Base-by-base conservation (phyloP, 2,113 vertebrate genomes). In the Phrynosoma platyrhinos region DNA sequence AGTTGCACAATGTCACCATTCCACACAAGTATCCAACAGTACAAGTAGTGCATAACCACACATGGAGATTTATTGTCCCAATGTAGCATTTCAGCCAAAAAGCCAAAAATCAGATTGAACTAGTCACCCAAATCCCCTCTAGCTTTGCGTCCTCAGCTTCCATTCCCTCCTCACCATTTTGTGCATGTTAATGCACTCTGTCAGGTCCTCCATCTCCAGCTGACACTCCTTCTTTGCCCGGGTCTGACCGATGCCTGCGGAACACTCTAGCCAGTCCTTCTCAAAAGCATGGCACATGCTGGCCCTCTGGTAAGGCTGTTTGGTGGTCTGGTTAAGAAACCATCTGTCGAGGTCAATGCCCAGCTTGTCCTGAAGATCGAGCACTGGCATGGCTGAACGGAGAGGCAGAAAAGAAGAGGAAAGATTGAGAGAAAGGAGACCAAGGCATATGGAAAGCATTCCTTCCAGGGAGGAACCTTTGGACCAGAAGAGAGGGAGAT, bases 251-350 rank as follows among this genome's bases (percentile, higher is more conserved):
- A 99, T 98, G 81, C 97, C 98, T 78, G 97, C 95, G 1, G 96
- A 16, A 21, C 98, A 99, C 64, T 99, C 98, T 9, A 99, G 94
- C 98, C 98, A 99, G 79, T 99, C 98, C 91, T 98, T 99, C 94
- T 99, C 98, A 87, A 99, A 99, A 66, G 97, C 97, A 58, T 99
- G 98, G 91, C 99, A 99, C 71, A 90, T 85, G 0, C 85, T 0
- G 0, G 97, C 91, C 1, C 75, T 83, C 25, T 94, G 88, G 86
- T 94, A 2, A 0, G 98, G 98, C 94, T 99, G 98, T 21, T 94
- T 20, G 1, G 86, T 89, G 42, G 97, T 98, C 93, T 98, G 98
- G 84, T 94, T 42, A 93, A 97, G 16, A 79, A 98, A 0, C 97
- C 97, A 98, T 0, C 36, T 84, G 95, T 99, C 98, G n/a, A 98